phyloP scores from a whole-genome alignment of 2,797 vertebrate genomes.

The Lepus oiostolus region DNA sequence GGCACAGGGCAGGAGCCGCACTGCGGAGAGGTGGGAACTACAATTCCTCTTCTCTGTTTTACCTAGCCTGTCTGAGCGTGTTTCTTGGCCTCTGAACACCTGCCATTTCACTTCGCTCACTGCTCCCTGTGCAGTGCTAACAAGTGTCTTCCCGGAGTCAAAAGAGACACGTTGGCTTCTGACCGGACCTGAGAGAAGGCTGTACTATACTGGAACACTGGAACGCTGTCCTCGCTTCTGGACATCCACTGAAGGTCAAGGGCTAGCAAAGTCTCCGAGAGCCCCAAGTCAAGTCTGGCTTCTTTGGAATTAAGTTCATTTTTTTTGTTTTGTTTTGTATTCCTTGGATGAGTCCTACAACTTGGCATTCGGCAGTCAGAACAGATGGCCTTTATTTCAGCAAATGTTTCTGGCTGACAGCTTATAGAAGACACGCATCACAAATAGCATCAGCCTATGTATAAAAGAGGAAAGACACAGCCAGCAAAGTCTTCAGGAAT shows the following conservation, averaged over 20 bases:
- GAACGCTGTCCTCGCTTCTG: not conserved
- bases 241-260: not conserved
- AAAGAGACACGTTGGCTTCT: not conserved
- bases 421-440: not conserved
- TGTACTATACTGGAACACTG: rapidly evolving
- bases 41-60: no score
- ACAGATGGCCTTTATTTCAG: slow-evolving; percentile 31
- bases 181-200: not conserved
- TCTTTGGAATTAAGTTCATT: not conserved
- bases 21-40: no score
- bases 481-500: not conserved
- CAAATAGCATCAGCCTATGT: not conserved
- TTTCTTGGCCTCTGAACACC: not conserved
- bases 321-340: not conserved
- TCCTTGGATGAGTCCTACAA: not conserved
- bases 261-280: not conserved
- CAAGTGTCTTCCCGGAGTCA: not conserved
- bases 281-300: not conserved
- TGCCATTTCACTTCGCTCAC: not conserved
- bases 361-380: not conserved
- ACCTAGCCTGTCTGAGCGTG: not conserved
- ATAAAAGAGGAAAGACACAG: not conserved
- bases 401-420: slow-evolving; percentile 22
- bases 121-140: not conserved
- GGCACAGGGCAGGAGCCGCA: no score